Percentiles rank a stretch among this genome's conserved stretches.
These are phyloP conservation scores for Masticophis lateralis DNA, from an alignment of 2,797 vertebrate genomes.

Conservation along the genomic window DNA sequence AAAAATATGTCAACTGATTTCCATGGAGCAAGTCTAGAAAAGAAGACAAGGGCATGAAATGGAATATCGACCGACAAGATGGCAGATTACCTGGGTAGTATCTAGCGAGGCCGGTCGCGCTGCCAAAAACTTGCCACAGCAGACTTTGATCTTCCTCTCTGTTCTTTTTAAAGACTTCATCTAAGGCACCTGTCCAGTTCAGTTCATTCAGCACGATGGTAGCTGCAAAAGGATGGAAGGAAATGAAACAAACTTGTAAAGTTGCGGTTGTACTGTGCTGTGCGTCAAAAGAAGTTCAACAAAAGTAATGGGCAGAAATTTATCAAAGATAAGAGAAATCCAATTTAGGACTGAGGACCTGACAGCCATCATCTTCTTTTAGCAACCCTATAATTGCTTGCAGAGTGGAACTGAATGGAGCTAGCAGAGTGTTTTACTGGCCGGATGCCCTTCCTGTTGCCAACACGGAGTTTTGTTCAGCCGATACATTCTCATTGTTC, in stretches of 20 bases:
- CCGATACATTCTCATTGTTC: too few species aligned
- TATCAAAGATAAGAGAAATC: background rate
- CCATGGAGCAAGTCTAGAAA: background rate
- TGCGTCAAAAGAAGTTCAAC: background rate
- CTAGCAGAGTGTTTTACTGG: too few species aligned
- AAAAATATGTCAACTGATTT: background rate
- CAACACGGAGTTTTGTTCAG: too few species aligned
- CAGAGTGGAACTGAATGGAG: too few species aligned
- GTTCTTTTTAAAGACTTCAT: slow-evolving; percentile 88
- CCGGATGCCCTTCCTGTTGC: too few species aligned
- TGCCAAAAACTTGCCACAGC: slow-evolving; percentile 96
- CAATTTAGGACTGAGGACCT: background rate
- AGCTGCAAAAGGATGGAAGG: slow-evolving; percentile 69
- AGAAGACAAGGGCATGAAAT: accelerated
- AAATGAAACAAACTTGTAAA: background rate
- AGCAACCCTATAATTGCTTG: too few species aligned
- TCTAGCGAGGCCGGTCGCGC: slow-evolving; percentile 90
- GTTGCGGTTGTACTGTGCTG: background rate
- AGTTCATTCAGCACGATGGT: slow-evolving; percentile 93
- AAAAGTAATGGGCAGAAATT: too few species aligned
- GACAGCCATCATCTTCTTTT: too few species aligned
- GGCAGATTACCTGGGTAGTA: slow-evolving; percentile 83
- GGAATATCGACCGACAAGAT: background rate
- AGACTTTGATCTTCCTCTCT: slow-evolving; percentile 87
- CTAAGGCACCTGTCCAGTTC: slow-evolving; percentile 91